Conservation (phyloP, 2,113 vertebrate genomes). For the Illadopsis cleaveri region DNA sequence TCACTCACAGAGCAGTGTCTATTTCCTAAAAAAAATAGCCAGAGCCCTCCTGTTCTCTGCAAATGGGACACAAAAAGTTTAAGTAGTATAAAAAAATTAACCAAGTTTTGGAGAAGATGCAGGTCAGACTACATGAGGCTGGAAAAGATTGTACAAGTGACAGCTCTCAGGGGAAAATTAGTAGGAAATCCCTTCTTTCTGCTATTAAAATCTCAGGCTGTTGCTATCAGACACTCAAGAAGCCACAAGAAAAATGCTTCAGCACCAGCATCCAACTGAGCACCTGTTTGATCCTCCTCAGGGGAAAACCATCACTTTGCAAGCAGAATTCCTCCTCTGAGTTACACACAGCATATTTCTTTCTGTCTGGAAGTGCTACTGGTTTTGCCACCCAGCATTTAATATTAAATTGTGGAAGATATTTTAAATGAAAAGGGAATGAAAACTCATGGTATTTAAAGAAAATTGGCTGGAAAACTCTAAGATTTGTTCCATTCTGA, state of each 20-base stretch:
- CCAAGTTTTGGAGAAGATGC: not conserved
- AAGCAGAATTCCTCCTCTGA: not conserved
- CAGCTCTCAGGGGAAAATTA: not conserved
- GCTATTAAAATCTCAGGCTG: not conserved
- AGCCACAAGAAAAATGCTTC: not conserved
- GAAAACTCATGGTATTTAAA: not conserved
- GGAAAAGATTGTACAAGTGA: not conserved
- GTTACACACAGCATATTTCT: not conserved
- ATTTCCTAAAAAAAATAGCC: not conserved
- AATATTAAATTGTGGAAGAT: not conserved
- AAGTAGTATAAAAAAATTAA: not conserved
- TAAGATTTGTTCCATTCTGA: not conserved
- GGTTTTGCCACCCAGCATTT: not conserved
- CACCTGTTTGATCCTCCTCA: not conserved
- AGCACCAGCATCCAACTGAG: not conserved
- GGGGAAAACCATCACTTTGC: not conserved
- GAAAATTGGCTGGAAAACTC: not conserved
- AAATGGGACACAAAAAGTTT: not conserved
- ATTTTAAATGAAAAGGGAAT: not conserved
- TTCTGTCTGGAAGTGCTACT: not conserved
- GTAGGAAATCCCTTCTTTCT: not conserved
- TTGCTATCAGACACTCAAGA: not conserved
- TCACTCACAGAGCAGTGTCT: not conserved
- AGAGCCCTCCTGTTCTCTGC: not conserved
- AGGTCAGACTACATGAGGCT: rapidly evolving